A percentile compares a stretch with the other conserved stretches of the same genome.
These are phyloP conservation scores for Chelidonichthys spinosus DNA, from an alignment of 2,797 vertebrate genomes.

Conservation along the genomic window DNA sequence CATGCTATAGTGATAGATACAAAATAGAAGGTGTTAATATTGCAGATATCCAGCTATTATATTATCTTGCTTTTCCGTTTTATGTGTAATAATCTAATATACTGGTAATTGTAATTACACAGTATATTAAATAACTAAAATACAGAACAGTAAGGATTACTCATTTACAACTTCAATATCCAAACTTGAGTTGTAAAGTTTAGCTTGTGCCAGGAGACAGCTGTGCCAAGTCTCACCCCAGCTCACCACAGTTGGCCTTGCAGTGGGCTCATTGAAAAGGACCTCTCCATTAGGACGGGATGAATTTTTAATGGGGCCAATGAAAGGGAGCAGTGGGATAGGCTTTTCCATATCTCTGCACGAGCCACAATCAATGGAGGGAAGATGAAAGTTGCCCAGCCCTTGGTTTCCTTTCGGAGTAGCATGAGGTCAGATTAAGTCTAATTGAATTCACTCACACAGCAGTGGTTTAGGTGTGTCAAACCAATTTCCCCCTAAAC, in stretches of 20 bases:
- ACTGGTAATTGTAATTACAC: too few relatives aligned
- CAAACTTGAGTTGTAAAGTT: constrained; percentile 37
- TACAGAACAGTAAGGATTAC: neutral
- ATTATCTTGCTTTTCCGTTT: neutral
- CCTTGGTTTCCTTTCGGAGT: constrained; percentile 77
- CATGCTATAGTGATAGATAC: neutral
- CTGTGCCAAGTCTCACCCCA: constrained; percentile 62
- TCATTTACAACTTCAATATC: neutral
- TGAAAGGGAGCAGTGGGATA: constrained; percentile 84
- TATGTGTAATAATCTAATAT: too few relatives aligned
- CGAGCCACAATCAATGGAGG: constrained; percentile 82
- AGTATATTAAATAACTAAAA: neutral
- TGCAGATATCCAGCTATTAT: neutral
- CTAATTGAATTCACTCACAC: constrained; percentile 81
- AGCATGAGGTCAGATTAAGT: constrained; percentile 83
- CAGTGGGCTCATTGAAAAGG: constrained; percentile 72
- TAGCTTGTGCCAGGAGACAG: constrained; percentile 46
- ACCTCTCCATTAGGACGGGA: constrained; percentile 77
- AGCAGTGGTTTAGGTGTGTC: constrained; percentile 79
- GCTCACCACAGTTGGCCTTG: constrained; percentile 56
- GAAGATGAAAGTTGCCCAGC: constrained; percentile 82
- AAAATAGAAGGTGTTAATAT: neutral
- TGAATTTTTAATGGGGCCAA: constrained; percentile 85
- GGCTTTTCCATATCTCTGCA: constrained; percentile 82
- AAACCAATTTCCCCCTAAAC: constrained; percentile 62